Evolutionary conservation across 2,113 vertebrate genomes (phyloP), one percentile per base, ranked within the genome.

Genomic region (Malurus elegans): DNA sequence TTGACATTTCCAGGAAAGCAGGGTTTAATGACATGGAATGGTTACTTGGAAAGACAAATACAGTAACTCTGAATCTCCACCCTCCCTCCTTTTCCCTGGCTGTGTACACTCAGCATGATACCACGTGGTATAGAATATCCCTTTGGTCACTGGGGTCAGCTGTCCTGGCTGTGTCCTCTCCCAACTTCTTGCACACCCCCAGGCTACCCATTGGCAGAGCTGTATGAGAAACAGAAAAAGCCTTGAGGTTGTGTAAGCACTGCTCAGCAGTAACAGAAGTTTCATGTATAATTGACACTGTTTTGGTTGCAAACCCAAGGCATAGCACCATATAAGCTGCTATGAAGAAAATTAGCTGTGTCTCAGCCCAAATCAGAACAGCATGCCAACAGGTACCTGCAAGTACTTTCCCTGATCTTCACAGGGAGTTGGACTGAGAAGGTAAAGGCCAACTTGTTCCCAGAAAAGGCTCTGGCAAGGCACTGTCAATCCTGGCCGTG

Each of bases 1-100:
- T 62, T 51, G 36, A 25, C 21, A 40, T 23, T 67, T 57, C 26
- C 25, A 65, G 28, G 42, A 82, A 92, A 54, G 24, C 28, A 73
- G 17, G 26, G n/a, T 53, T 72, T n/a, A 72, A 34, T 31, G 32
- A 31, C 14, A 8, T 0, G 1, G n/a, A 34, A n/a, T 6, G 4
- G 9, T 44, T 73, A 47, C 20, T 56, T 76, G 28, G 24, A 50
- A 81, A 88, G 36, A 71, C 24, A 50, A 75, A 61, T 0, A 2
- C 1, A 2, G 2, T 40, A 29, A 51, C 29, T 51, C n/a, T 23
- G 17, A 72, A 47, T 31, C 6, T 67, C 23, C 19, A 21, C 5
- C 2, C 12, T 47, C 47, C 26, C 14, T 53, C 17, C 25, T 86
- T 92, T 64, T 21, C n/a, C n/a, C 18, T 25, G 17, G 2, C 56